These are phyloP conservation scores for Vicugna pacos DNA, from an alignment of 2,113 vertebrate genomes.

Conservation along the genomic window DNA sequence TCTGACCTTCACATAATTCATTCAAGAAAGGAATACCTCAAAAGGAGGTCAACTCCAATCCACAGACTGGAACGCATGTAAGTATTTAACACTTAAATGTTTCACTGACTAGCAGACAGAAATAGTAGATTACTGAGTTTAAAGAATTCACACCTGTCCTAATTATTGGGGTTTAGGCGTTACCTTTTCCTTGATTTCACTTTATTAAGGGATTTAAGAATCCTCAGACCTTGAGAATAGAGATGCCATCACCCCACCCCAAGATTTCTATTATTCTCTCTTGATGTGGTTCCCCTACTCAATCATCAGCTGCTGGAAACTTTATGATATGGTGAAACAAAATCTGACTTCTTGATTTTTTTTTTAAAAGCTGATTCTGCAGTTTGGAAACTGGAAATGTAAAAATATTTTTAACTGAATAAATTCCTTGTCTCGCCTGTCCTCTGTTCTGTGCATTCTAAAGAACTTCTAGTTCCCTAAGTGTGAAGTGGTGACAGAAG, in stretches of 20 bases:
- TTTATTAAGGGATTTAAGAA: background rate
- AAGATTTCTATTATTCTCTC: background rate
- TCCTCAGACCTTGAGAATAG: background rate
- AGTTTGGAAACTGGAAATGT: background rate
- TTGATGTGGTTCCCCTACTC: background rate
- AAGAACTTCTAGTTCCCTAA: background rate
- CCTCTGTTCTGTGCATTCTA: background rate
- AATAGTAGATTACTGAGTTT: background rate
- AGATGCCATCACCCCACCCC: background rate
- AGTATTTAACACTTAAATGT: background rate
- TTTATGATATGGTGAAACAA: background rate
- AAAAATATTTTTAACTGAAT: background rate
- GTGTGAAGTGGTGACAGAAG: background rate
- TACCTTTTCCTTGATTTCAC: background rate
- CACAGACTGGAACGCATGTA: background rate
- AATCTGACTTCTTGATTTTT: background rate
- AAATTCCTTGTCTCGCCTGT: background rate
- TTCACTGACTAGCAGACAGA: background rate
- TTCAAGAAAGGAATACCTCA: background rate
- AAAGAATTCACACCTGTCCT: background rate
- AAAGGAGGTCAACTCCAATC: constrained; percentile 12
- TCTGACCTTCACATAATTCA: constrained; percentile 53
- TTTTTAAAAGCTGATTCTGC: background rate
- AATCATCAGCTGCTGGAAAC: background rate
- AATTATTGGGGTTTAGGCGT: background rate